These are phyloP conservation scores for Selenia dentaria DNA, from an alignment of 2,888 invertebrate species.

Conservation along the genomic window DNA sequence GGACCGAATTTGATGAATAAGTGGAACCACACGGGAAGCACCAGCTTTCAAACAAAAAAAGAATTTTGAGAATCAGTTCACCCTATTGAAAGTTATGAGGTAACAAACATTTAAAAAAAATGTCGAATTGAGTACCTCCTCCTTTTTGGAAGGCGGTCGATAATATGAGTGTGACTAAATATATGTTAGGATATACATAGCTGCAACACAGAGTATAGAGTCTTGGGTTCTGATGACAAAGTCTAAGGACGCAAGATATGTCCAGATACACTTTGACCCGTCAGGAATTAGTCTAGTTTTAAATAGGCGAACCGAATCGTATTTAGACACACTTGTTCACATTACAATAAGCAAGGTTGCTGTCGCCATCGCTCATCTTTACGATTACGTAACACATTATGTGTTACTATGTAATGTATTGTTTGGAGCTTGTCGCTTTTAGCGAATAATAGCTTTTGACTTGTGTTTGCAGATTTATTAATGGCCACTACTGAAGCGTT, in stretches of 20 bases:
- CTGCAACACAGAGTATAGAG: no score
- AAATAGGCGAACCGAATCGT: constrained; percentile 56
- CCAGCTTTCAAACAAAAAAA: no score
- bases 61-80: no score
- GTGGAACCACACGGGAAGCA: no score
- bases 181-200: no score
- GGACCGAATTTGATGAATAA: no score
- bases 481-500: constrained; percentile 19
- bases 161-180: no score
- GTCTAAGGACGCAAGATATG: constrained; percentile 41
- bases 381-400: constrained; percentile 35
- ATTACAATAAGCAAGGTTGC: constrained; percentile 45
- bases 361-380: constrained; percentile 33
- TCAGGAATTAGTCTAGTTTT: constrained; percentile 51
- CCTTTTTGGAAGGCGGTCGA: no score
- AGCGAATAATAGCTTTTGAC: constrained; percentile 21
- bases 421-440: constrained; percentile 19
- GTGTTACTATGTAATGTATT: constrained; percentile 24
- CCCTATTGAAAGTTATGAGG: no score
- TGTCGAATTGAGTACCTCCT: no score
- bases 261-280: constrained; percentile 53
- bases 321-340: constrained; percentile 41
- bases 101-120: no score
- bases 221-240: constrained; percentile 39
- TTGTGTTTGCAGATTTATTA: constrained; percentile 22